Evolutionary conservation across 2,113 vertebrate genomes (phyloP), one percentile per base, ranked within the genome.

Genomic region (Psettodes erumei): DNA sequence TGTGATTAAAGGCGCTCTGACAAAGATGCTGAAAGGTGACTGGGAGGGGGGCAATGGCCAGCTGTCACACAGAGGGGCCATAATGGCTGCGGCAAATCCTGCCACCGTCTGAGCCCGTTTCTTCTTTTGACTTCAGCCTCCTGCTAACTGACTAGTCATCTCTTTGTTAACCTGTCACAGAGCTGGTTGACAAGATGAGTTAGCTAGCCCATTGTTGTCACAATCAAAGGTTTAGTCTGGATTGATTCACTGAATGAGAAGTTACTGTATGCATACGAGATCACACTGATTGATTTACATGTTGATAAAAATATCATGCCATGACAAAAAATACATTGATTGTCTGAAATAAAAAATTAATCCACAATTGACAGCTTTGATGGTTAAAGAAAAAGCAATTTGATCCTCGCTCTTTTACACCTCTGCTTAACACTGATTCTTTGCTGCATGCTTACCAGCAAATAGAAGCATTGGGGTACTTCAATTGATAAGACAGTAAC

Each of bases 161-260:
- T 81, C 87, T 89, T 91, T 92, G 92, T 91, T 87, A 81, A 82
- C 69, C 84, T 78, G 89, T 88, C 90, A 90, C 62, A 0, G 54
- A 79, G 87, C 84, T 84, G 85, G 53, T 87, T 85, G 85, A 85
- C 72, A 54, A 37, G 82, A 85, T 82, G 82, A 87, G 83, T 80
- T 81, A 70, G 75, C 61, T 43, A 25, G 43, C 69, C 61, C 66
- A 48, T 74, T 74, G 81, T 75, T 69, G 67, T 66, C 62, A 48
- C 82, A 23, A 73, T 88, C 83, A 83, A 63, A 86, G 79, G 55
- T 69, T 84, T 53, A 32, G 59, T 72, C 61, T 45, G 37, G 50
- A 64, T 32, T 25, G 86, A 84, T 45, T 79, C 19, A 55, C 75
- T 79, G 61, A 82, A 27, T 4, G 67, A 25, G 45, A 12, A 59